Percentiles rank a stretch among this genome's conserved stretches.
phyloP scores from a whole-genome alignment of 2,888 invertebrate genomes.

The Amphimallon solstitiale region DNA sequence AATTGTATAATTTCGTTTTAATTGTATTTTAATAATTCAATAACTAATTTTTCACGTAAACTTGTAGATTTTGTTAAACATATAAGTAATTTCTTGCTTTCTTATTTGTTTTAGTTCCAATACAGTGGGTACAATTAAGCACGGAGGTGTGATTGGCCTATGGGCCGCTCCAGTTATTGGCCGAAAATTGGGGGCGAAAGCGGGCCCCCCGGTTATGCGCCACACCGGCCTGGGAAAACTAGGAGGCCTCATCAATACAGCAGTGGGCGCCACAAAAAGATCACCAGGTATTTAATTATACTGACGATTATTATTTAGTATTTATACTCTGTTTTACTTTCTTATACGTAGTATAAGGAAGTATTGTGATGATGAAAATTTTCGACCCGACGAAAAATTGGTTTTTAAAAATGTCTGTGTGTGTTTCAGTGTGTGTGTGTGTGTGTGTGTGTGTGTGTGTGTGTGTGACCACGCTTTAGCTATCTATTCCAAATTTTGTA shows the following conservation, averaged over 20 bases:
- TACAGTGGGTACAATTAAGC: constrained; percentile 47
- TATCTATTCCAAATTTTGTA: no score
- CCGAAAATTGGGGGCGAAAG: constrained; percentile 49
- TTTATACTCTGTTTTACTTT: no score
- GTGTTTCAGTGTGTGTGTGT: no score
- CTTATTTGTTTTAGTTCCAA: constrained; percentile 23
- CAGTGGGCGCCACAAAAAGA: constrained; percentile 55
- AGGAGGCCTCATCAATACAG: constrained; percentile 58
- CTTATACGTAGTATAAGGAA: no score
- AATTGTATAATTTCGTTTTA: no score
- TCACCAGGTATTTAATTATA: constrained; percentile 49
- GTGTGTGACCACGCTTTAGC: no score
- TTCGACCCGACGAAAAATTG: no score
- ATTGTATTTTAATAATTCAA: not conserved
- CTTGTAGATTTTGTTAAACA: not conserved
- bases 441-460: no score
- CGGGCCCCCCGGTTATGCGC: constrained; percentile 55
- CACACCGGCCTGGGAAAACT: constrained; percentile 57
- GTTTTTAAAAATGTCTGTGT: no score
- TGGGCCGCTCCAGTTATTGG: constrained; percentile 53
- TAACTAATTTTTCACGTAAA: not conserved
- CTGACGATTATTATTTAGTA: no score
- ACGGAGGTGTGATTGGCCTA: constrained; percentile 54
- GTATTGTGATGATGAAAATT: no score
- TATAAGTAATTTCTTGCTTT: not conserved